Evolutionary conservation across 2,113 vertebrate genomes (phyloP).

Genomic region (Siphamia tubifer): DNA sequence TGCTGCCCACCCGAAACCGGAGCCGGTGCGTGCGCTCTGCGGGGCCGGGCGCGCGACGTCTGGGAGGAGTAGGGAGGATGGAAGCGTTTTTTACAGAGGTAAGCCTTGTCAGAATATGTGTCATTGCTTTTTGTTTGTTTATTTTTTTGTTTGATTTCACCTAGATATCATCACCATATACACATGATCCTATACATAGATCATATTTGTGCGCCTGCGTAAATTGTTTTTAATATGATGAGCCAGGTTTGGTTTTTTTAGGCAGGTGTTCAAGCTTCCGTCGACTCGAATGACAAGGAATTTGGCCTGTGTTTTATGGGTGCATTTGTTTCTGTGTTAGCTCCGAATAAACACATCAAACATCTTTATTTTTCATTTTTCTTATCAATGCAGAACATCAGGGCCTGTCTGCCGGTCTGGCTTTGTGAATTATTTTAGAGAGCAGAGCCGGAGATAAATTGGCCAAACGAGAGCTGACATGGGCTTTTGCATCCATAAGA

Average conservation of each 20-base stretch:
- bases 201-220: too few species aligned
- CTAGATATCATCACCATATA: too few species aligned
- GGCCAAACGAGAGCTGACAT: conserved; percentile 64
- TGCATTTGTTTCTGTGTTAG: background rate
- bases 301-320: background rate
- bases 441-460: conserved; percentile 60
- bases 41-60: conserved; percentile 59
- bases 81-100: conserved; percentile 81
- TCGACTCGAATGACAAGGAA: background rate
- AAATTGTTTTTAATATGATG: too few species aligned
- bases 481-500: conserved; percentile 47
- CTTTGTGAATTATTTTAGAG: conserved; percentile 39
- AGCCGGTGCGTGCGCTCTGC: conserved; percentile 55
- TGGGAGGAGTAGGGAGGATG: conserved; percentile 74
- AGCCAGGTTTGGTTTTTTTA: background rate
- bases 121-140: too few species aligned
- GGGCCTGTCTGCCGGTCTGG: conserved; percentile 14
- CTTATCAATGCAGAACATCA: conserved; percentile 38
- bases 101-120: conserved; percentile 38
- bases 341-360: background rate
- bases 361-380: background rate
- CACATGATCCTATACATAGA: too few species aligned
- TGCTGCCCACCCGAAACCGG: conserved; percentile 39
- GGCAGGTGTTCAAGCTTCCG: conserved; percentile 48
- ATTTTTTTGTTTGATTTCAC: too few species aligned